Evolutionary conservation across 2,113 vertebrate species (phyloP).

Genomic region (Pterocles burchelli): DNA sequence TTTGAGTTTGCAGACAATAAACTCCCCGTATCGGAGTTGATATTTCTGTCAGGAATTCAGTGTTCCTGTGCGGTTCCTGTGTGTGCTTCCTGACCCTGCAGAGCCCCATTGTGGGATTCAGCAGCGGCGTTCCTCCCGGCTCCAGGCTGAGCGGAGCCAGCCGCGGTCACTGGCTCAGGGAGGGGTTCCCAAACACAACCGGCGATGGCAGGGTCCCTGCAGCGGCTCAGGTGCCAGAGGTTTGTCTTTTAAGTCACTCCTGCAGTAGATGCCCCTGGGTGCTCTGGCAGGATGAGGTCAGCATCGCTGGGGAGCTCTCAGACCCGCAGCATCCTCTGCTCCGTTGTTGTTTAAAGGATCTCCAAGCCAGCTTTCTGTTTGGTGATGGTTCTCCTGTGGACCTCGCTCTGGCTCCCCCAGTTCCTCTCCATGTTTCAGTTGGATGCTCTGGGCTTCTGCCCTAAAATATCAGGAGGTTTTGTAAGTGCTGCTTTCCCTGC

Average conservation of each 20-base stretch:
- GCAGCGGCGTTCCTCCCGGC: background rate
- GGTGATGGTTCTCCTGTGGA: background rate
- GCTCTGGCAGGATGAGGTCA: constrained; percentile 8
- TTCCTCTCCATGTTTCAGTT: background rate
- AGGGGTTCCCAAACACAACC: background rate
- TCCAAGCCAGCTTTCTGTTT: background rate
- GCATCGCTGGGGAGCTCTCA: background rate
- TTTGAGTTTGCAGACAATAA: background rate
- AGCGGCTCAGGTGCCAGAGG: background rate
- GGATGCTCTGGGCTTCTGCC: background rate
- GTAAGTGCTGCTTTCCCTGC: background rate
- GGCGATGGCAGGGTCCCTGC: background rate
- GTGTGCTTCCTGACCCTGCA: constrained; percentile 25
- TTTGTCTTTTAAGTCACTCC: background rate
- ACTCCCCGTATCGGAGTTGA: constrained; percentile 5
- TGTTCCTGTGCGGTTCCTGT: constrained; percentile 19
- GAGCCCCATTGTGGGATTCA: constrained; percentile 7
- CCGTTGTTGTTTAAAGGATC: background rate
- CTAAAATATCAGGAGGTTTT: background rate
- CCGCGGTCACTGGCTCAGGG: background rate
- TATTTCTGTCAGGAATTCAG: constrained; percentile 28
- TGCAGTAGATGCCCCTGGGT: background rate
- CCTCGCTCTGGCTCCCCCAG: background rate
- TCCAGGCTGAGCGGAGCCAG: background rate
- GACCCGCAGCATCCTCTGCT: background rate